phyloP scores from a whole-genome alignment of 2,113 vertebrate genomes.

The Varanus komodoensis region DNA sequence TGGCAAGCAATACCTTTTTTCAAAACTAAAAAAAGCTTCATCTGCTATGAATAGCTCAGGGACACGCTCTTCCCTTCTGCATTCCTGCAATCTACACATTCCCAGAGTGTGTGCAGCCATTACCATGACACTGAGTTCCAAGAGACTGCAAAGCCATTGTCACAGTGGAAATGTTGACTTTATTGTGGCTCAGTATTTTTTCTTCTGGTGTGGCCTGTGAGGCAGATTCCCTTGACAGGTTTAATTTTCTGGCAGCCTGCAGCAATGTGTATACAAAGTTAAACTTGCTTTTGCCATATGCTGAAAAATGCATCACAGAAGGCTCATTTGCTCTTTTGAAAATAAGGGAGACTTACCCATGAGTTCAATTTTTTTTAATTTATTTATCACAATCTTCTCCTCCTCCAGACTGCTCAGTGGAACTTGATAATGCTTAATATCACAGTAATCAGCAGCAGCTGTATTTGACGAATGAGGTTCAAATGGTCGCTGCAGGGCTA shows the following conservation, averaged over 20 bases:
- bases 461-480: constrained; percentile 28
- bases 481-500: neutral
- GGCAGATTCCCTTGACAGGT: constrained; percentile 42
- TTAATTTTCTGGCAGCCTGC: constrained; percentile 16
- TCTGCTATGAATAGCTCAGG: neutral
- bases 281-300: constrained; percentile 67
- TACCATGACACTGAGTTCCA: neutral
- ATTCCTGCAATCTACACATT: neutral
- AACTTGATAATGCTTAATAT: constrained; percentile 23
- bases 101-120: neutral
- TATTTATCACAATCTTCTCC: constrained; percentile 15
- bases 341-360: constrained; percentile 52
- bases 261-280: constrained; percentile 60
- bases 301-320: constrained; percentile 38
- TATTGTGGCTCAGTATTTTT: constrained; percentile 3
- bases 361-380: neutral
- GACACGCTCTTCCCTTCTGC: neutral
- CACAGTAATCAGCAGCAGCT: constrained; percentile 12
- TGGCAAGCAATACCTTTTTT: neutral
- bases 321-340: constrained; percentile 61
- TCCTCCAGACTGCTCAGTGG: constrained; percentile 13
- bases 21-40: neutral
- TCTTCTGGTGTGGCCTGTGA: constrained; percentile 23
- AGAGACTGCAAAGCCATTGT: neutral
- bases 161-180: constrained; percentile 15